These are phyloP conservation scores for Bicyclus anynana DNA, from an alignment of 1,140 invertebrate species.

Conservation along the genomic window DNA sequence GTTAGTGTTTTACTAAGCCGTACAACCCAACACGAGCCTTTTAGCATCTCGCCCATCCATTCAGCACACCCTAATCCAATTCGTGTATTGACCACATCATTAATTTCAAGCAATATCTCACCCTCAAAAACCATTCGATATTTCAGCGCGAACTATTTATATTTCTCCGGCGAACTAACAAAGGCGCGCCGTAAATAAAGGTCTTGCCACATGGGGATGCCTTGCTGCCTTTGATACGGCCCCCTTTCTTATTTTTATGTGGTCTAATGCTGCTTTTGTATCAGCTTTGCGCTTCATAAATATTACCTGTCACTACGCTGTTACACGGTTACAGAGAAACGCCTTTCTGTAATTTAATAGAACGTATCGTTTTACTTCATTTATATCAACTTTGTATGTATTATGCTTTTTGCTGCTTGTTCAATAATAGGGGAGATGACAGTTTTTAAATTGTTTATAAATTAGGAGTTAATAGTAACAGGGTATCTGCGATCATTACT, in stretches of 20 bases:
- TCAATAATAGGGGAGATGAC: too few relatives aligned
- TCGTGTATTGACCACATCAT: constrained; percentile 69
- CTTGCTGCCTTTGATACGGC: constrained; percentile 69
- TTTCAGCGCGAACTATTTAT: constrained; percentile 72
- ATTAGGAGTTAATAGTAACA: too few relatives aligned
- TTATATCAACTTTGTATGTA: too few relatives aligned
- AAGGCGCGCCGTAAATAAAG: constrained; percentile 69
- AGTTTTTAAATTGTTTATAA: too few relatives aligned
- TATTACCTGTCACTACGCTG: constrained; percentile 36
- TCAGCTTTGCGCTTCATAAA: constrained; percentile 51
- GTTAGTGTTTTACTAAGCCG: constrained; percentile 61
- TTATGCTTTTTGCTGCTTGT: too few relatives aligned
- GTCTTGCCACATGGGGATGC: constrained; percentile 51
- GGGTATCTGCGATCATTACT: too few relatives aligned
- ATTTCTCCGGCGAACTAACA: constrained; percentile 60
- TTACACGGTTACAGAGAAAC: constrained; percentile 16
- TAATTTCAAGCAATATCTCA: constrained; percentile 71
- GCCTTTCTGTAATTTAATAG: constrained; percentile 13
- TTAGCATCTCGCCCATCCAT: constrained; percentile 52
- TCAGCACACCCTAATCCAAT: constrained; percentile 62
- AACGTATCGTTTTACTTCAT: constrained; percentile 7
- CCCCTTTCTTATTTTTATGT: constrained; percentile 70
- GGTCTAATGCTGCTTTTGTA: constrained; percentile 61
- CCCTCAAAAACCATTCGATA: constrained; percentile 64
- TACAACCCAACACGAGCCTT: constrained; percentile 52